phyloP scores from a whole-genome alignment of 2,888 invertebrate species.

The Caenorhabditis imperialis region DNA sequence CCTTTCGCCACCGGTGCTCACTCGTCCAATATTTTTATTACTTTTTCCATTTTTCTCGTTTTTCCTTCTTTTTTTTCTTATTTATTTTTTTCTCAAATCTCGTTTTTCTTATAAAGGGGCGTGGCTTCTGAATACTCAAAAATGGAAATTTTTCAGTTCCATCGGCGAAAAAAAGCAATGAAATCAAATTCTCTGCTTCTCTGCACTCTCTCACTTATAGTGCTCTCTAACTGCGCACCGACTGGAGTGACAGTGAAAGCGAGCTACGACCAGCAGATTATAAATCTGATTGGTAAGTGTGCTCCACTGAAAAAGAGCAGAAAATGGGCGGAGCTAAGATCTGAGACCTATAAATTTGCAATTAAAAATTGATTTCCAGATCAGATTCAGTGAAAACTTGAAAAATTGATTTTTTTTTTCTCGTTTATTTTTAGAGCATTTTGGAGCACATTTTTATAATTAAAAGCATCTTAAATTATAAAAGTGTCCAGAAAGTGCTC shows the following conservation, averaged over 20 bases:
- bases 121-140: neutral
- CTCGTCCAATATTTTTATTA: conserved; percentile 7
- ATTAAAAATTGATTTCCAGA: no score
- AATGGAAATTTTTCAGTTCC: conserved; percentile 3
- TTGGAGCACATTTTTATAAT: no score
- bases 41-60: conserved; percentile 5
- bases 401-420: no score
- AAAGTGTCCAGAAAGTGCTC: neutral
- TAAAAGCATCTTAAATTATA: no score
- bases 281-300: conserved; percentile 40
- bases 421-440: no score
- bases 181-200: neutral
- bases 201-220: neutral
- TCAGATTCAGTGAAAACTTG: no score
- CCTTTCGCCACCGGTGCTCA: conserved; percentile 27
- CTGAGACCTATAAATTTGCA: no score
- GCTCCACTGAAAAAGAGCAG: no score
- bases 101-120: neutral
- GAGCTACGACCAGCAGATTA: conserved; percentile 42
- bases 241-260: conserved; percentile 36
- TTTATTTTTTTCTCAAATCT: neutral
- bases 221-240: neutral
- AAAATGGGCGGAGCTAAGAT: no score
- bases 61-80: neutral
- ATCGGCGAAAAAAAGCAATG: conserved; percentile 7